A percentile compares a stretch with the other conserved stretches of the same genome.
These are phyloP conservation scores for Drepanosiphum platanoidis DNA, from an alignment of 2,888 invertebrate genomes.

Conservation along the genomic window DNA sequence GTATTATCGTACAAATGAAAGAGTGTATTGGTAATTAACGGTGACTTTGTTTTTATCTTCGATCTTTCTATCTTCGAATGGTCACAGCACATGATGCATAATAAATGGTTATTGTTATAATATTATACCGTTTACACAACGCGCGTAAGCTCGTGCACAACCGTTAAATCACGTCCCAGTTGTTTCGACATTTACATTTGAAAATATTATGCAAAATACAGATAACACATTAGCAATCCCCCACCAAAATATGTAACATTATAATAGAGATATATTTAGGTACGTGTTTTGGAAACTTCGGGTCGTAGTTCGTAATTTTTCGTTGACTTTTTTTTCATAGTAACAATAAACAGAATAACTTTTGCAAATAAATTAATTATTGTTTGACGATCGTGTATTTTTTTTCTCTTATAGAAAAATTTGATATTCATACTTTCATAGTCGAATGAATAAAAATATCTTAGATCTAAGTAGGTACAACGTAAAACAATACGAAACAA, in stretches of 20 bases:
- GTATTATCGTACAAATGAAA: not conserved
- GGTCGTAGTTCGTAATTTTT: too few relatives aligned
- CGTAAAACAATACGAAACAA: too few relatives aligned
- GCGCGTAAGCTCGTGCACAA: not conserved
- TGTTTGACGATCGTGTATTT: too few relatives aligned
- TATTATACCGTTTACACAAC: not conserved
- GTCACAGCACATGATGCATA: not conserved
- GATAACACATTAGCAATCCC: constrained; percentile 7
- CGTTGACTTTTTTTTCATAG: too few relatives aligned
- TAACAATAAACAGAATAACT: too few relatives aligned
- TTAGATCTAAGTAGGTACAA: too few relatives aligned
- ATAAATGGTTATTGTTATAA: constrained; percentile 1
- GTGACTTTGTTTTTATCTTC: not conserved
- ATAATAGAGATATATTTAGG: not conserved
- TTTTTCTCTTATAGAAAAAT: too few relatives aligned
- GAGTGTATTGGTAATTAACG: not conserved
- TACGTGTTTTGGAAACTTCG: not conserved
- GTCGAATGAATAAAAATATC: too few relatives aligned
- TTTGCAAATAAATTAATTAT: too few relatives aligned
- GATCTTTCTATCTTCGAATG: not conserved
- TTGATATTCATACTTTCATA: too few relatives aligned
- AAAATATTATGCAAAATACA: constrained; percentile 15
- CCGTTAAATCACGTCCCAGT: constrained; percentile 4
- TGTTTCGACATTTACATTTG: constrained; percentile 18
- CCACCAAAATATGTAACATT: not conserved